These are phyloP conservation scores for Narcine bancroftii DNA, from an alignment of 2,113 vertebrate species.

Conservation along the genomic window DNA sequence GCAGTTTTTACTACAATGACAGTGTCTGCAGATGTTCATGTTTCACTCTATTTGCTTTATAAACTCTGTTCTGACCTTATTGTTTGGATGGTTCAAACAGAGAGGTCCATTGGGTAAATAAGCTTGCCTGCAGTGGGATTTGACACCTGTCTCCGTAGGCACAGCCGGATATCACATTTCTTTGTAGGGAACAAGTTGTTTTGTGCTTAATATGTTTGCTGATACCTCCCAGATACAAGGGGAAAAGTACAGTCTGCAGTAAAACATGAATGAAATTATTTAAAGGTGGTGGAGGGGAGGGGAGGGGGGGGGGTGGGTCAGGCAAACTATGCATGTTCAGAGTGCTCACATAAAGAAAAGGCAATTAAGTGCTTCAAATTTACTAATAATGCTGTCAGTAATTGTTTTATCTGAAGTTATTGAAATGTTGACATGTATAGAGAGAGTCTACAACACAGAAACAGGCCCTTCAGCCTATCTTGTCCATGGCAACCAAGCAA, in stretches of 20 bases:
- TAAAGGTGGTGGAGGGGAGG: too few species aligned
- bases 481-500: too few species aligned
- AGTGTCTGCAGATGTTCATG: too few species aligned
- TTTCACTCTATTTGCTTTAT: constrained; percentile 19
- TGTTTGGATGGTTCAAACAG: background rate
- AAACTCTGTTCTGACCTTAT: background rate
- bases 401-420: background rate
- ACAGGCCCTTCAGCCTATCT: too few species aligned
- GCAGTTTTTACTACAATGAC: too few species aligned
- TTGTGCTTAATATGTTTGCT: constrained; percentile 49
- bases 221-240: constrained; percentile 42
- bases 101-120: constrained; percentile 43
- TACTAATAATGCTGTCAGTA: background rate
- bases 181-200: constrained; percentile 43
- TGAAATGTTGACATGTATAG: too few species aligned
- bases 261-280: background rate
- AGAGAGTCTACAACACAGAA: too few species aligned
- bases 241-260: background rate
- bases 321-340: background rate
- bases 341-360: background rate
- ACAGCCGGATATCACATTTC: constrained; percentile 45
- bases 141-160: constrained; percentile 51
- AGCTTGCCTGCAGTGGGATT: constrained; percentile 44
- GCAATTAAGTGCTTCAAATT: background rate
- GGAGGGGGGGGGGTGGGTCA: too few species aligned